Base-by-base conservation (phyloP, 2,888 invertebrate genomes). In the Frankliniella intonsa region DNA sequence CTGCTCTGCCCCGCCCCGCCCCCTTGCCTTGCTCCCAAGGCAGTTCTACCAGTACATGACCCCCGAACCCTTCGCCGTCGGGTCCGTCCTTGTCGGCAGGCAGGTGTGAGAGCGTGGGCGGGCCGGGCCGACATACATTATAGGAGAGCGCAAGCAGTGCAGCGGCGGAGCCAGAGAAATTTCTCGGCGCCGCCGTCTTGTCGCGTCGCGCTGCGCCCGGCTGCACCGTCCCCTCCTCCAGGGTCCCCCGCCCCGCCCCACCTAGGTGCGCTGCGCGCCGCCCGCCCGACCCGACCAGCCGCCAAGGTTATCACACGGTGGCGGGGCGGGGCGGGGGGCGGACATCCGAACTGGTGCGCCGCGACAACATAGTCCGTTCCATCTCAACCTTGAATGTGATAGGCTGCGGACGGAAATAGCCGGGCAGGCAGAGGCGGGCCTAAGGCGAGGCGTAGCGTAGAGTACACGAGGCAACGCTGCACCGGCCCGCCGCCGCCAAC, bases 351-450 rank as follows among this genome's bases (percentile, higher is more conserved):
- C 19, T 62, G 62, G 62, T 17, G 14, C 19, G 62, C 62, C 11
- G n/a, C 62, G 62, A 76, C 22, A 76, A 12, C 25, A 76, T 25
- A 25, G 62, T 62, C 62, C 69, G 69, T 25, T 76, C 69, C 69
- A 76, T 76, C 69, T 76, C 69, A 76, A 76, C 69, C 69, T 76
- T 76, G 69, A 76, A 76, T 76, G 69, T 22, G 69, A 76, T 76
- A 76, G 69, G 69, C 69, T 76, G 22, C 69, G 69, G 69, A 76
- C 69, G 25, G 25, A 76, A 76, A 76, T 76, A 76, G 25, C 69
- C 22, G 69, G 22, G n/a, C 69, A 76, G 69, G 55, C 55, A 14
- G 55, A 12, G 55, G 55, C 55, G 38, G 38, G 62, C 62, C 62
- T 62, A 62, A 62, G 5, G 62, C 62, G 62, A 14, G 62, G 62